Conservation (phyloP, 1,140 invertebrate species). For the Caenorhabditis brenneri region DNA sequence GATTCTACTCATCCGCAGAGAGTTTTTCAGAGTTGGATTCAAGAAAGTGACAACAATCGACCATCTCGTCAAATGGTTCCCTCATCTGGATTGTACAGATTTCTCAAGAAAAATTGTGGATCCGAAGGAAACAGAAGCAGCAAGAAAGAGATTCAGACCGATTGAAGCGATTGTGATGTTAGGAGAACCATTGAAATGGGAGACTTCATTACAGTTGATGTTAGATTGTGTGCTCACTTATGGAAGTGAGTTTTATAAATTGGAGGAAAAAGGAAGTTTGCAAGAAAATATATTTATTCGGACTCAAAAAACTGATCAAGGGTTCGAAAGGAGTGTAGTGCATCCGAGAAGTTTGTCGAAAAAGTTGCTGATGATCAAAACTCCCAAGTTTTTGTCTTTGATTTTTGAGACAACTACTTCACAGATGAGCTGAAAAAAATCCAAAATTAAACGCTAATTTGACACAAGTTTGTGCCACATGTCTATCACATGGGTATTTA, state of each 20-base stretch:
- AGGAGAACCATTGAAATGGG: conserved; percentile 77
- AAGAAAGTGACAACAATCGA: conserved; percentile 77
- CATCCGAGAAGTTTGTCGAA: no score
- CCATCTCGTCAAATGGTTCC: conserved; percentile 76
- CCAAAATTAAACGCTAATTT: no score
- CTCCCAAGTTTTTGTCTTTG: no score
- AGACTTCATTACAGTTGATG: conserved; percentile 76
- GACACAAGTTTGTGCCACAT: no score
- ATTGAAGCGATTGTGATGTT: conserved; percentile 75
- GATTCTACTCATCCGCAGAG: background rate
- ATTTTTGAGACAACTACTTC: no score
- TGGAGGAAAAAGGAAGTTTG: no score
- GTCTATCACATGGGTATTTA: no score
- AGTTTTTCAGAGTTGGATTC: conserved; percentile 76
- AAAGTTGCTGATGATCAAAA: no score
- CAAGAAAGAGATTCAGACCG: conserved; percentile 47
- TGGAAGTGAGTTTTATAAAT: conserved; percentile 71
- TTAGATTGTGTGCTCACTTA: conserved; percentile 78
- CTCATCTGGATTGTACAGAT: conserved; percentile 79
- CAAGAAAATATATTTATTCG: no score
- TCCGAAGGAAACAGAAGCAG: conserved; percentile 67
- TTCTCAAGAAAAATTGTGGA: conserved; percentile 72
- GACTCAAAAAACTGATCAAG: no score
- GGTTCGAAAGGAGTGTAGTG: no score
- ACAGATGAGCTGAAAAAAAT: no score